These are phyloP conservation scores for Laterallus jamaicensis DNA, from an alignment of 2,113 vertebrate genomes.

Conservation along the genomic window DNA sequence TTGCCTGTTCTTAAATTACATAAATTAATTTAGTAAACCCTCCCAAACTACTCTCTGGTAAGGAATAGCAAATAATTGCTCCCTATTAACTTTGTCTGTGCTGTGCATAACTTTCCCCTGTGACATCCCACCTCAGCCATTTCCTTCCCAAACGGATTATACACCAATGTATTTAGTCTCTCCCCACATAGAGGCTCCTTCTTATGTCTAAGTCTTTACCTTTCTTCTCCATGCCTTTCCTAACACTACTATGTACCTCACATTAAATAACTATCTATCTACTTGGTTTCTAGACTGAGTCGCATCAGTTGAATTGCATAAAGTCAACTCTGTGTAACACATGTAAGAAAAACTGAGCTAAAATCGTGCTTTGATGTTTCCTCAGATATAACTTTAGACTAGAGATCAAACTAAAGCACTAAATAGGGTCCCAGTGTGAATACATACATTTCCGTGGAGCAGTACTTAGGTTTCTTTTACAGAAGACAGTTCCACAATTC, in stretches of 20 bases:
- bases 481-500: conserved; percentile 19
- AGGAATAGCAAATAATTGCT: not conserved
- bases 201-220: not conserved
- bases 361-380: conserved; percentile 58
- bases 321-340: conserved; percentile 33
- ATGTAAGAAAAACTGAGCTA: conserved; percentile 40
- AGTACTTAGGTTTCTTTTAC: conserved; percentile 4
- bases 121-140: not conserved
- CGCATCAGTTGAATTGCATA: not conserved
- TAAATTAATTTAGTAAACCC: conserved; percentile 3
- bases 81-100: not conserved
- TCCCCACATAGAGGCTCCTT: not conserved
- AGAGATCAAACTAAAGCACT: conserved; percentile 41
- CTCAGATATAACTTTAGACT: conserved; percentile 39
- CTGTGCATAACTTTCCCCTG: not conserved
- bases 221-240: not conserved
- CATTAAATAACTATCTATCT: conserved; percentile 1
- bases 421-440: conserved; percentile 37
- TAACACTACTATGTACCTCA: not conserved
- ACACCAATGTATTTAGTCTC: not conserved
- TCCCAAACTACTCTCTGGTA: not conserved
- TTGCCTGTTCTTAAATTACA: conserved; percentile 10
- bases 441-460: not conserved
- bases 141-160: not conserved
- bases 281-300: conserved; percentile 29